Conservation (phyloP, 2,797 vertebrate genomes). For the Nothura maculosa region DNA sequence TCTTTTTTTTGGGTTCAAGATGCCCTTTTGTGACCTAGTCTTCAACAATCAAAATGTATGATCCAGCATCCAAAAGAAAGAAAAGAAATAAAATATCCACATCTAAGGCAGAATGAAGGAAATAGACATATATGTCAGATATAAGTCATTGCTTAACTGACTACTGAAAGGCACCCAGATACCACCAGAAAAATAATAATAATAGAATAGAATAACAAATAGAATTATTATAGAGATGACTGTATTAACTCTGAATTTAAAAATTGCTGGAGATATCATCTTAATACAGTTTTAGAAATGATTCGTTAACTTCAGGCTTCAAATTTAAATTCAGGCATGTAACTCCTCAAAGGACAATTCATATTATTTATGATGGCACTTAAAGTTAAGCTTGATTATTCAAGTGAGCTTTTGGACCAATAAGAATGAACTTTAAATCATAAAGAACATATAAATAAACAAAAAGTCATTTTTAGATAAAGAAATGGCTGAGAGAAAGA, state of each 20-base stretch:
- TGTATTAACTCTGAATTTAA: background rate
- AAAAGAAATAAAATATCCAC: background rate
- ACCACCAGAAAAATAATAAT: background rate
- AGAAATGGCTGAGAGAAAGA: background rate
- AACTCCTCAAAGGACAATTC: background rate
- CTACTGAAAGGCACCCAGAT: background rate
- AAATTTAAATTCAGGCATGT: background rate
- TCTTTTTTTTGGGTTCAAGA: background rate
- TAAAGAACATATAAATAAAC: background rate
- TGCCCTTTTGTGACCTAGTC: background rate
- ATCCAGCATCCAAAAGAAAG: background rate
- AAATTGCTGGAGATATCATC: background rate
- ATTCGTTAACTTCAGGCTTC: background rate
- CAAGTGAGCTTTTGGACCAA: background rate
- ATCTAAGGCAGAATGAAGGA: background rate
- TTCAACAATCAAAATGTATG: background rate
- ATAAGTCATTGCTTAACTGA: background rate
- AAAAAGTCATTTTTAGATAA: background rate
- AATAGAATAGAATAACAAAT: background rate
- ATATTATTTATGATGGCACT: background rate
- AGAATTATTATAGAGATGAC: background rate
- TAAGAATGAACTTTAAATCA: background rate
- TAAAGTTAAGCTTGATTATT: background rate
- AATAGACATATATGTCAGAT: background rate
- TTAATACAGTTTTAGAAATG: background rate